Percentiles rank a stretch among this genome's conserved stretches.
These are phyloP conservation scores for Tineola bisselliella DNA, from an alignment of 2,888 invertebrate species.

Conservation along the genomic window DNA sequence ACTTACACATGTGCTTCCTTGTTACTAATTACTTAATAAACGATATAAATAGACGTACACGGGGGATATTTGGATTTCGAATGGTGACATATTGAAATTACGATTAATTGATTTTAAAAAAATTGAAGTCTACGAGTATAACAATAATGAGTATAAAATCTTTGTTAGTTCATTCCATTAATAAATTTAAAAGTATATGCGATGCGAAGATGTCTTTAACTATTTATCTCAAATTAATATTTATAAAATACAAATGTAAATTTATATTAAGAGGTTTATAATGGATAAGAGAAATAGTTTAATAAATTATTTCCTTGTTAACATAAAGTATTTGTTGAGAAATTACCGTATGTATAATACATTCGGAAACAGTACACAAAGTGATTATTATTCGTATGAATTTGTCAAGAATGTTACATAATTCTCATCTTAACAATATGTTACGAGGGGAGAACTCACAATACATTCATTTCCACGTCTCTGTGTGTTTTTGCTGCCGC, in stretches of 20 bases:
- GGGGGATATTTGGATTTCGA: background rate
- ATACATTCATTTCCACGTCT: background rate
- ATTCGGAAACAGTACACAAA: background rate
- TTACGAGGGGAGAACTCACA: background rate
- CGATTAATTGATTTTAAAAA: background rate
- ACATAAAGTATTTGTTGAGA: too few species aligned
- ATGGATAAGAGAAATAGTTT: too few species aligned
- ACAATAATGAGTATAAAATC: too few species aligned
- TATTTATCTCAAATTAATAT: too few species aligned
- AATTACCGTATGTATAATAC: too few species aligned
- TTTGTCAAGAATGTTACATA: background rate
- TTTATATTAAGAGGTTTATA: too few species aligned
- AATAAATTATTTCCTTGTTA: too few species aligned
- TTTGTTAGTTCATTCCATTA: too few species aligned
- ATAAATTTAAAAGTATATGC: too few species aligned
- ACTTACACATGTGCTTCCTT: background rate
- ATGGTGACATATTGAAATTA: background rate
- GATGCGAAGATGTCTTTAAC: too few species aligned
- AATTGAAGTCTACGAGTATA: too few species aligned
- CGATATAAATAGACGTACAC: background rate
- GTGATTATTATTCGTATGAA: background rate
- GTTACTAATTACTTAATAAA: conserved; percentile 3
- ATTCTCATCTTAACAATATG: background rate
- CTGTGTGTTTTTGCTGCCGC: background rate
- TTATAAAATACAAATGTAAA: too few species aligned